A percentile compares a stretch with the other conserved stretches of the same genome.
Evolutionary conservation across 2,113 vertebrate genomes (phyloP).

Genomic region (Corvus moneduloides): DNA sequence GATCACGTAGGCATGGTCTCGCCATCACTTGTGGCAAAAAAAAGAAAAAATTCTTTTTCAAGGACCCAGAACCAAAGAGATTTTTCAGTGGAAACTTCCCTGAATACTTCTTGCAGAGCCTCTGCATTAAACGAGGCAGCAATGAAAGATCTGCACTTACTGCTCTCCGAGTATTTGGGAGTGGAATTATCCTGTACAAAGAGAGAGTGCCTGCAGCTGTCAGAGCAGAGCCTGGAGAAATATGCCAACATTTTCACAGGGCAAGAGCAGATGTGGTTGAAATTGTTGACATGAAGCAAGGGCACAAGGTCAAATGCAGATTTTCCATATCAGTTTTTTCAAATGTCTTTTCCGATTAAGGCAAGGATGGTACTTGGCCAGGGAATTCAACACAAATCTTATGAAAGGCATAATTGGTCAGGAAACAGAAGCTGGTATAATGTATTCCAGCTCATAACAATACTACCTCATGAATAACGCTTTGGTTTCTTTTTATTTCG

Average conservation of each 20-base stretch:
- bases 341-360: conserved; percentile 44
- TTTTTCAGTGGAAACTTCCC: conserved; percentile 38
- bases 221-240: conserved; percentile 28
- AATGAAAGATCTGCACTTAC: not conserved
- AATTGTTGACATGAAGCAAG: conserved; percentile 57
- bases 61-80: not conserved
- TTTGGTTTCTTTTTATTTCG: not conserved
- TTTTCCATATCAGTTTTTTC: conserved; percentile 69
- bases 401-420: conserved; percentile 21
- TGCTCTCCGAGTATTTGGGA: not conserved
- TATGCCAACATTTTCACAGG: conserved; percentile 69
- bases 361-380: not conserved
- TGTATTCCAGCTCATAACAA: conserved; percentile 21
- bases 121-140: not conserved
- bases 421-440: conserved; percentile 63
- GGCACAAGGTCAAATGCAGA: conserved; percentile 65
- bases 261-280: conserved; percentile 70
- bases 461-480: not conserved
- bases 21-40: not conserved
- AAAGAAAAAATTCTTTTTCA: not conserved
- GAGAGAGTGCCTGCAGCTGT: conserved; percentile 67
- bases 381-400: not conserved
- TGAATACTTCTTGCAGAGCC: conserved; percentile 23
- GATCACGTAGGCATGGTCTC: accelerated
- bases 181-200: conserved; percentile 36